phyloP scores from a whole-genome alignment of 2,113 vertebrate genomes.

The Illadopsis cleaveri region DNA sequence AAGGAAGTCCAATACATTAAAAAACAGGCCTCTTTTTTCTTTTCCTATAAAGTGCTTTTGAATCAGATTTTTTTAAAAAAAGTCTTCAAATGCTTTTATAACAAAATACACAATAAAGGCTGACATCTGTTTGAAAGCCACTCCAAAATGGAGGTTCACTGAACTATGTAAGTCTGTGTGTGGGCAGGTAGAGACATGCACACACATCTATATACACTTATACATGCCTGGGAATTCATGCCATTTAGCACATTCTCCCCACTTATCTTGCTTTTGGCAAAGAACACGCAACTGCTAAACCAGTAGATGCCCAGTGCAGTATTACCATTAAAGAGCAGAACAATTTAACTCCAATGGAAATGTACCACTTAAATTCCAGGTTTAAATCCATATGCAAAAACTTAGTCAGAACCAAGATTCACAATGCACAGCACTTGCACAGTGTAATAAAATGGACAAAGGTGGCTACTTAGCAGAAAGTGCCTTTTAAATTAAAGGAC shows the following conservation, averaged over 20 bases:
- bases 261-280: not conserved
- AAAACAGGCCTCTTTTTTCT: slow-evolving; percentile 1
- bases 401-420: slow-evolving; percentile 22
- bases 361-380: slow-evolving; percentile 26
- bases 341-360: slow-evolving; percentile 28
- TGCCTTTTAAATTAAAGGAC: slow-evolving; percentile 61
- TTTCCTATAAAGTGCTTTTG: slow-evolving; percentile 73
- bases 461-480: slow-evolving; percentile 56
- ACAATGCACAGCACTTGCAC: not conserved
- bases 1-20: slow-evolving; percentile 14
- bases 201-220: not conserved
- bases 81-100: slow-evolving; percentile 19
- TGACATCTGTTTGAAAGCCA: not conserved
- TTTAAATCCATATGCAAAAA: slow-evolving; percentile 29
- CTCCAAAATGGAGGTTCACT: not conserved
- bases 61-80: not conserved
- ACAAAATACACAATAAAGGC: slow-evolving; percentile 19
- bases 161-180: not conserved
- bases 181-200: not conserved
- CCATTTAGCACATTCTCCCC: not conserved
- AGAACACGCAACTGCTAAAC: not conserved
- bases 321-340: not conserved
- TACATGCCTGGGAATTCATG: not conserved
- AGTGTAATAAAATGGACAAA: slow-evolving; percentile 20
- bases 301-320: not conserved